Evolutionary conservation across 2,797 vertebrate genomes (phyloP), one percentile per base, ranked within the genome.

Genomic region (Myotis planiceps): DNA sequence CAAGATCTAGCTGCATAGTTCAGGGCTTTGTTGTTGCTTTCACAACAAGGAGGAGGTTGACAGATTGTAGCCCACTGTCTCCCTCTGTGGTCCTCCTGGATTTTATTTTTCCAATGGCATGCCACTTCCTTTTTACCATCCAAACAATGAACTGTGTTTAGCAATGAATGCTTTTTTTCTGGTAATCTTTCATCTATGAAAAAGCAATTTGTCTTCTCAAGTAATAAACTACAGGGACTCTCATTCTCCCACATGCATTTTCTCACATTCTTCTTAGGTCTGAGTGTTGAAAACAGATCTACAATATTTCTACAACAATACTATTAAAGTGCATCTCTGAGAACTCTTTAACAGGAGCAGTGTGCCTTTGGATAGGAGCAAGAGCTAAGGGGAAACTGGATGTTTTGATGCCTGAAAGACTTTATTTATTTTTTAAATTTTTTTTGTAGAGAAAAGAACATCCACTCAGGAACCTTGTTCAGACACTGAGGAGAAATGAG

Each of bases 161-260:
- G 37, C 65, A 83, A 47, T 0, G 8, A 85, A 81, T 78, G 63
- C 63, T 81, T 53, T 96, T 95, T 63, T 94, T 94, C 75, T 83
- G 72, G 16, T 79, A 27, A 69, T 92, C 80, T 71, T 96, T 92
- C 66, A 92, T 93, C 68, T 79, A 6, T 92, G 63, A 65, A 91
- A 95, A 95, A 78, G 47, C 29, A 78, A 49, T 88, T 89, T 96
- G 23, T 96, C 83, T 82, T 90, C 79, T 94, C 76, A 81, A 89
- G 90, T 89, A 86, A 95, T 91, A 96, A 94, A 89, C 79, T 68
- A 9, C 15, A 93, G 60, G 42, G 45, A 51, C 3, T 80, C 14
- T 80, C 37, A 37, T 58, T 47, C 34, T 81, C 58, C 75, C 27
- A 88, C 39, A 29, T 81, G 51, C 39, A 74, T 90, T 92, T 94